phyloP scores from a whole-genome alignment of 2,797 vertebrate species.

The Sphenodon punctatus region DNA sequence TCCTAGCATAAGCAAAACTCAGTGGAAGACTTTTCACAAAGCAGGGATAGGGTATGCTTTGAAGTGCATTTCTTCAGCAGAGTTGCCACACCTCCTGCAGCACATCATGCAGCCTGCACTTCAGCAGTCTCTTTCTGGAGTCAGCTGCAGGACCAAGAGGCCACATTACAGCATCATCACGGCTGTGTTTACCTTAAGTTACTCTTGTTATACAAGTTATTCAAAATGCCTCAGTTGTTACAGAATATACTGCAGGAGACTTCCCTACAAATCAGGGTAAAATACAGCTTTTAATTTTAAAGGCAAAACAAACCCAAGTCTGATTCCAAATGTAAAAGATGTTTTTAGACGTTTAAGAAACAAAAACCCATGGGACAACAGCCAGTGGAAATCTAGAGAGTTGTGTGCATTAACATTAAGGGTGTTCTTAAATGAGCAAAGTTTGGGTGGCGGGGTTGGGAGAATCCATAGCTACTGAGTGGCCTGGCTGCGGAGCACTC shows the following conservation, averaged over 20 bases:
- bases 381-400: too few species aligned
- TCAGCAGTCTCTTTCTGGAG: not conserved
- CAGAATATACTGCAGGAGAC: not conserved
- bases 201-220: constrained; percentile 14
- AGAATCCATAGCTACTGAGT: too few species aligned
- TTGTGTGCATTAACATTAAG: too few species aligned
- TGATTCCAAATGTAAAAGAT: too few species aligned
- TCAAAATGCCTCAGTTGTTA: not conserved
- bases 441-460: too few species aligned
- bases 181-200: not conserved
- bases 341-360: too few species aligned
- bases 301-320: too few species aligned
- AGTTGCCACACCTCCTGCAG: not conserved
- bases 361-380: too few species aligned
- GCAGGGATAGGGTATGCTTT: not conserved
- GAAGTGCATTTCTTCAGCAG: constrained; percentile 11
- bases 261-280: not conserved
- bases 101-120: not conserved
- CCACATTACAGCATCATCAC: not conserved
- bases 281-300: not conserved
- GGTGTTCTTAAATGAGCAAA: too few species aligned
- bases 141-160: too few species aligned
- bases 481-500: too few species aligned
- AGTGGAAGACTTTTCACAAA: not conserved
- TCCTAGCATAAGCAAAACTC: not conserved